Percentiles rank a stretch among this genome's conserved stretches.
phyloP scores from a whole-genome alignment of 2,797 vertebrate species.

The Carcharodon carcharias region DNA sequence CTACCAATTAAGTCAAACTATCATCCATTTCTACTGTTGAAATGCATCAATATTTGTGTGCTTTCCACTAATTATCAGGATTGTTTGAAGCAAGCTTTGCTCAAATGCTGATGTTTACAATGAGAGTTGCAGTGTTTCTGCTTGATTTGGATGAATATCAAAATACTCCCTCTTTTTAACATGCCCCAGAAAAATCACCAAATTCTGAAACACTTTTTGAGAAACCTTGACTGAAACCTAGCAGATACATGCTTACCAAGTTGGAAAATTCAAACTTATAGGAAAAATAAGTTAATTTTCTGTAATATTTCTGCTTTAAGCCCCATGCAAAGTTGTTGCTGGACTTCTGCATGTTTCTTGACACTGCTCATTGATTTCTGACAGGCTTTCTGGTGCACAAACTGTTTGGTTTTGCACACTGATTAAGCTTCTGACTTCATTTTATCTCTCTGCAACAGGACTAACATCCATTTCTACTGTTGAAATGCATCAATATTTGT shows the following conservation, averaged over 20 bases:
- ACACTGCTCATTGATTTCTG: too few species aligned
- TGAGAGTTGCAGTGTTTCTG: background rate
- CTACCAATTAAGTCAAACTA: background rate
- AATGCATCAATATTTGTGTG: background rate
- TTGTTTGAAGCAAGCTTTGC: background rate
- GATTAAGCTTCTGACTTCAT: too few species aligned
- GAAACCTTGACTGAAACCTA: background rate
- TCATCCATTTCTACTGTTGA: background rate
- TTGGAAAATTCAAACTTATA: background rate
- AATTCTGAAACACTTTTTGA: background rate
- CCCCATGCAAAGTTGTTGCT: too few species aligned
- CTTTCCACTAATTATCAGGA: background rate
- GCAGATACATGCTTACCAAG: background rate
- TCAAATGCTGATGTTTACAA: background rate
- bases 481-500: too few species aligned
- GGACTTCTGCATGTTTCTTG: too few species aligned
- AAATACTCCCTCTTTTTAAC: background rate
- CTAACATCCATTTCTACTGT: too few species aligned
- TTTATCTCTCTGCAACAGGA: too few species aligned
- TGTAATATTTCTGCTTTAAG: background rate
- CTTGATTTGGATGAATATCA: background rate
- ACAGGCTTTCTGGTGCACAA: too few species aligned
- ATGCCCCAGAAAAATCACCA: background rate
- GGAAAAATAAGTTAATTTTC: background rate
- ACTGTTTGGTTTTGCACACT: too few species aligned